Evolutionary conservation across 1,140 invertebrate species (phyloP).

Genomic region (Cheumatopsyche charites): DNA sequence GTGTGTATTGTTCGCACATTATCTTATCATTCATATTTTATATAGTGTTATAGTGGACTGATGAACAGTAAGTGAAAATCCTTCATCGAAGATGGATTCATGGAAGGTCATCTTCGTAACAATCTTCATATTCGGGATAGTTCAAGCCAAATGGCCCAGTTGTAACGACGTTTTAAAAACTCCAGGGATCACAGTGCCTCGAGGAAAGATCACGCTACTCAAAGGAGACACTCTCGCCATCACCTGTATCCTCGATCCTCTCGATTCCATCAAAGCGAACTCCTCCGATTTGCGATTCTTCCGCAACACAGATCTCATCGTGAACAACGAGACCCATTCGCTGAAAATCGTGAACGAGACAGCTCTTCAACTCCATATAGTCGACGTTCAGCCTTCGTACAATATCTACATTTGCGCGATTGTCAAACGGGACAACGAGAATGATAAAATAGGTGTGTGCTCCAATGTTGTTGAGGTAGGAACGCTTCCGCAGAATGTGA

Average conservation of each 20-base stretch:
- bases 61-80: too few species aligned
- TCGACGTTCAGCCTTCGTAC: slow-evolving; percentile 17
- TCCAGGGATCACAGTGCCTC: slow-evolving; percentile 30
- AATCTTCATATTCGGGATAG: too few species aligned
- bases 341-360: slow-evolving; percentile 35
- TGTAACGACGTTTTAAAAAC: neutral
- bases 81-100: too few species aligned
- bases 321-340: slow-evolving; percentile 23
- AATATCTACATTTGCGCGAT: slow-evolving; percentile 41
- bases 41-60: too few species aligned
- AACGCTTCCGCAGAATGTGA: slow-evolving; percentile 60
- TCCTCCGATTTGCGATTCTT: slow-evolving; percentile 25
- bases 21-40: too few species aligned
- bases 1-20: too few species aligned
- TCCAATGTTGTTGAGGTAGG: slow-evolving; percentile 53
- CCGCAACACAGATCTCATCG: slow-evolving; percentile 18
- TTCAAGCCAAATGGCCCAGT: too few species aligned
- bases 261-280: neutral
- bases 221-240: slow-evolving; percentile 14
- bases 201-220: slow-evolving; percentile 38
- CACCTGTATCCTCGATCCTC: slow-evolving; percentile 28
- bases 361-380: slow-evolving; percentile 27
- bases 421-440: neutral
- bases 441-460: slow-evolving; percentile 43
- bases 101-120: too few species aligned